These are phyloP conservation scores for Gambusia holbrooki DNA, from an alignment of 2,113 vertebrate genomes.

Conservation along the genomic window DNA sequence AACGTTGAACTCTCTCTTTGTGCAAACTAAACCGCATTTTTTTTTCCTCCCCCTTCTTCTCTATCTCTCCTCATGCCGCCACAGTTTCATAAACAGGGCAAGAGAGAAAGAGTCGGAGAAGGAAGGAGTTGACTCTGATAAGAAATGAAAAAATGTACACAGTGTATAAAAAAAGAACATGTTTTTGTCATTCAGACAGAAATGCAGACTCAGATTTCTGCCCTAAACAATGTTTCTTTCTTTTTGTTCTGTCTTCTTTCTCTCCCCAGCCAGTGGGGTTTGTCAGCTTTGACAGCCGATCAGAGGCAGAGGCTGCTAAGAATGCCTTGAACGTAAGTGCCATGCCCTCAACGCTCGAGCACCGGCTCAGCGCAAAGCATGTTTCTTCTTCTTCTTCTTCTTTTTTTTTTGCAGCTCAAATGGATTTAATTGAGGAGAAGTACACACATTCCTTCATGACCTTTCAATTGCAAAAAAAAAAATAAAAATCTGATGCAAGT, in stretches of 20 bases:
- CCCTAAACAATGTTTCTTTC: conserved; percentile 74
- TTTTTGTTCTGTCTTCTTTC: conserved; percentile 72
- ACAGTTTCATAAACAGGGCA: conserved; percentile 56
- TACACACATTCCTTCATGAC: conserved; percentile 23
- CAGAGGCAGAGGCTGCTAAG: conserved; percentile 96
- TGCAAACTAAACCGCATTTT: conserved; percentile 45
- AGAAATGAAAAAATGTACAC: conserved; percentile 22
- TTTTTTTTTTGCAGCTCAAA: conserved; percentile 22
- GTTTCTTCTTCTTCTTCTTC: conserved; percentile 8
- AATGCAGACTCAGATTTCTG: conserved; percentile 75
- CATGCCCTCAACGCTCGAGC: conserved; percentile 57
- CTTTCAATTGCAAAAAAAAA: not conserved
- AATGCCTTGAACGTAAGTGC: conserved; percentile 93
- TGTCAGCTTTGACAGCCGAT: conserved; percentile 96
- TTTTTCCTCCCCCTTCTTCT: not conserved
- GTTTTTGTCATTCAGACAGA: conserved; percentile 75
- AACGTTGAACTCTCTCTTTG: conserved; percentile 60
- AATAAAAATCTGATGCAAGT: conserved; percentile 4
- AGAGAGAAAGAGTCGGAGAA: conserved; percentile 4
- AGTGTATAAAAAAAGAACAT: conserved; percentile 44
- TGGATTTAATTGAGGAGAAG: conserved; percentile 18
- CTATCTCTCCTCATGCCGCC: conserved; percentile 24
- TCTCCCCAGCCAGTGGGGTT: conserved; percentile 93
- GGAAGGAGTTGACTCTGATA: conserved; percentile 24
- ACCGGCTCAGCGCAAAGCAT: conserved; percentile 40